Conservation (phyloP, 2,888 invertebrate species). For the Hypsopygia costalis region DNA sequence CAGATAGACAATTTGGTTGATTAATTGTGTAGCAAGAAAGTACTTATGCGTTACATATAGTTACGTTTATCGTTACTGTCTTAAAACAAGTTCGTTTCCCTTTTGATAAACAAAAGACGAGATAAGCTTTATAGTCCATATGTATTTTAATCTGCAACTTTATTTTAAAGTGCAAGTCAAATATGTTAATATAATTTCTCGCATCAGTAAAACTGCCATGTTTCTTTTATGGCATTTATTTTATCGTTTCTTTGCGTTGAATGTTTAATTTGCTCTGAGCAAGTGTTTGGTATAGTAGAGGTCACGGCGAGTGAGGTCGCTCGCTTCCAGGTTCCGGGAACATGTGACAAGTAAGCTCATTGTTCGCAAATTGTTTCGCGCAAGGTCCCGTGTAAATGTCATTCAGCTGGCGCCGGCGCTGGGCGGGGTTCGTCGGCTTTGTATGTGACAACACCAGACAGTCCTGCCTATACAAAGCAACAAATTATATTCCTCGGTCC, state of each 20-base stretch:
- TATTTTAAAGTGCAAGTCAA: constrained; percentile 9
- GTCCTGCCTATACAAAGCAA: background rate
- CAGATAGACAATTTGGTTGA: constrained; percentile 19
- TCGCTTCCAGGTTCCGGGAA: constrained; percentile 65
- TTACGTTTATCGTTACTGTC: background rate
- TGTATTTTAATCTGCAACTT: constrained; percentile 5
- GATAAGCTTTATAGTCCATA: constrained; percentile 3
- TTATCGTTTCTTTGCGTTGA: constrained; percentile 11
- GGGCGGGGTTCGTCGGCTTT: constrained; percentile 24
- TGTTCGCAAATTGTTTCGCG: constrained; percentile 65
- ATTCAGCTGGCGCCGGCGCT: constrained; percentile 57
- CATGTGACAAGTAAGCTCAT: constrained; percentile 56
- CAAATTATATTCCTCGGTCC: background rate
- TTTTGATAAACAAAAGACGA: constrained; percentile 3
- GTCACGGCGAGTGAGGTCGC: constrained; percentile 55
- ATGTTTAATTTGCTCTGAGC: constrained; percentile 9
- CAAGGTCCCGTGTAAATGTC: constrained; percentile 73
- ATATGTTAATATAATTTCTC: constrained; percentile 9
- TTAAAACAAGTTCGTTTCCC: background rate
- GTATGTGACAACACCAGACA: constrained; percentile 9
- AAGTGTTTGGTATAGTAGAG: constrained; percentile 28
- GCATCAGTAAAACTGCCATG: constrained; percentile 7
- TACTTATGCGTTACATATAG: constrained; percentile 4
- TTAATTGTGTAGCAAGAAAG: constrained; percentile 13
- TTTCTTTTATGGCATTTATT: constrained; percentile 9